These are phyloP conservation scores for Choristoneura rosaceana DNA, from an alignment of 2,888 invertebrate genomes.

Conservation along the genomic window DNA sequence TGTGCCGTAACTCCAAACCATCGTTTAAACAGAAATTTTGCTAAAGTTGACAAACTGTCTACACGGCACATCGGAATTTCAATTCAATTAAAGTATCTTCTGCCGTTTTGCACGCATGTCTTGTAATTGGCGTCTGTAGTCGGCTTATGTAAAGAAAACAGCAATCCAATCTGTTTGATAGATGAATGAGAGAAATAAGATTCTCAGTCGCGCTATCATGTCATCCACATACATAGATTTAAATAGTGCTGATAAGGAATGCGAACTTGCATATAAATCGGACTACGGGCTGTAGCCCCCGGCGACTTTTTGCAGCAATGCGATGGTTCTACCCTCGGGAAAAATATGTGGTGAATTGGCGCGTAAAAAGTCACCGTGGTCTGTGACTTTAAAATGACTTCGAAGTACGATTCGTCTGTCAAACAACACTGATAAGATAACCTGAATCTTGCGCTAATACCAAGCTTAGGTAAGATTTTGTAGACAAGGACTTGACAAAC, in stretches of 20 bases:
- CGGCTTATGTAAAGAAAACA: not conserved
- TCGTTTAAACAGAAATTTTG: too few species aligned
- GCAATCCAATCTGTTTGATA: not conserved
- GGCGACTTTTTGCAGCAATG: not conserved
- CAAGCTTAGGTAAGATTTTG: not conserved
- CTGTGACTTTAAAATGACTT: not conserved
- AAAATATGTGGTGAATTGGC: not conserved
- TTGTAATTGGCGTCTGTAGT: not conserved
- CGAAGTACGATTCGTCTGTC: not conserved
- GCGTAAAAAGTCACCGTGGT: not conserved
- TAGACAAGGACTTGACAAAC: not conserved
- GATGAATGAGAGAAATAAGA: not conserved
- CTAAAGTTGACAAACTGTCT: not conserved
- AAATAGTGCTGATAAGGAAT: not conserved
- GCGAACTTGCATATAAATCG: not conserved
- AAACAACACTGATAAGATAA: not conserved
- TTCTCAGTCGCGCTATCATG: not conserved
- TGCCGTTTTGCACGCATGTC: not conserved
- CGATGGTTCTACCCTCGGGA: not conserved
- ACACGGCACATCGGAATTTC: not conserved
- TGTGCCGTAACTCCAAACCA: too few species aligned
- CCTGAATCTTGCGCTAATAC: not conserved
- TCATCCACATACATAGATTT: not conserved
- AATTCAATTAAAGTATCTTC: not conserved
- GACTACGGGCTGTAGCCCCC: not conserved